Percentiles rank a stretch among this genome's conserved stretches.
Conservation (phyloP, 1,140 invertebrate genomes). For the Drosophila athabasca region DNA sequence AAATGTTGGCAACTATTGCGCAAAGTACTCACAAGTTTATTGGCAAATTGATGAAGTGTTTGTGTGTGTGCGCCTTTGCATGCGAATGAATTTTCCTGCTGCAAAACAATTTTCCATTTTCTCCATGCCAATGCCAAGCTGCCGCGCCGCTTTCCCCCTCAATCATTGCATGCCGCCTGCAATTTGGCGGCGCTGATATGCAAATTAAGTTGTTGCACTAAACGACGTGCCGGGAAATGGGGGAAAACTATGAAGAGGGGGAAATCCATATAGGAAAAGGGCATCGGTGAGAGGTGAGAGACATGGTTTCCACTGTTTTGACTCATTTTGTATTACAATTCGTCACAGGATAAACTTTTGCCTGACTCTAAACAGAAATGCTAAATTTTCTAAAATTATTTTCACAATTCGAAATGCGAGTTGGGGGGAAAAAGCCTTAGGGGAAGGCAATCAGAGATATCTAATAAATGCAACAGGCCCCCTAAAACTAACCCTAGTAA, state of each 20-base stretch:
- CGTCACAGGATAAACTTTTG: conserved; percentile 48
- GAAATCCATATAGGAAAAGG: conserved; percentile 16
- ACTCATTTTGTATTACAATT: conserved; percentile 79
- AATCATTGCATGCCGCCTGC: conserved; percentile 75
- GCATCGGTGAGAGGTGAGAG: conserved; percentile 28
- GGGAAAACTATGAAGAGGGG: conserved; percentile 50
- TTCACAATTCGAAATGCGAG: too few species aligned
- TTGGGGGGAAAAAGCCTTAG: too few species aligned
- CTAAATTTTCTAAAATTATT: too few species aligned
- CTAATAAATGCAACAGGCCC: too few species aligned
- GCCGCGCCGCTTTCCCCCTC: background rate
- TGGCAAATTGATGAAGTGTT: conserved; percentile 80
- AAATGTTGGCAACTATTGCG: conserved; percentile 81
- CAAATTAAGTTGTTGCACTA: conserved; percentile 82
- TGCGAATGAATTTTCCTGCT: conserved; percentile 44
- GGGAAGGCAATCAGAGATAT: too few species aligned
- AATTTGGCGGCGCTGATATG: conserved; percentile 79
- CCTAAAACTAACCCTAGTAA: too few species aligned
- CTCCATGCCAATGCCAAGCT: conserved; percentile 9
- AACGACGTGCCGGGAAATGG: conserved; percentile 79
- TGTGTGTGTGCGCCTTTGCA: conserved; percentile 36
- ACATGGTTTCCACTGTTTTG: conserved; percentile 9
- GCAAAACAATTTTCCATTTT: conserved; percentile 71
- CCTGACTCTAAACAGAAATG: too few species aligned
- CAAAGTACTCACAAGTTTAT: conserved; percentile 78